Evolutionary conservation across 2,888 invertebrate genomes (phyloP).

Genomic region (Idaea dimidiata): DNA sequence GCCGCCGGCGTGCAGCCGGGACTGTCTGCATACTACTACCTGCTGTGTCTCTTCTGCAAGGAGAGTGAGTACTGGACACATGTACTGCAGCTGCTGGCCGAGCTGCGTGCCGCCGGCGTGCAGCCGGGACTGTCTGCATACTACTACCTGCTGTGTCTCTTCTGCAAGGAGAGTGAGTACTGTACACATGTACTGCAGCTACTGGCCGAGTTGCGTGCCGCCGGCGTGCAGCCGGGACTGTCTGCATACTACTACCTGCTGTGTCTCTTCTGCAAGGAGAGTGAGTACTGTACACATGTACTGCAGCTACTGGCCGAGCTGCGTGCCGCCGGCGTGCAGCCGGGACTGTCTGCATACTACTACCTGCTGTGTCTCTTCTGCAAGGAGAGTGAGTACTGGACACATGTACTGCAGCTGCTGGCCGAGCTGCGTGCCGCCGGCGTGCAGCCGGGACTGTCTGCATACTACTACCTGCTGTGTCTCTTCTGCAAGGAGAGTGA

Average conservation of each 20-base stretch:
- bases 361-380: too few relatives aligned
- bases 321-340: too few relatives aligned
- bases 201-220: constrained; percentile 66
- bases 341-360: too few relatives aligned
- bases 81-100: too few relatives aligned
- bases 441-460: constrained; percentile 83
- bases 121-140: constrained; percentile 89
- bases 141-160: constrained; percentile 85
- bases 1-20: constrained; percentile 77
- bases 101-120: constrained; percentile 68
- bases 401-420: constrained; percentile 61
- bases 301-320: too few relatives aligned
- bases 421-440: constrained; percentile 73
- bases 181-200: constrained; percentile 57
- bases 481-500: constrained; percentile 87
- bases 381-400: too few relatives aligned
- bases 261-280: constrained; percentile 85
- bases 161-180: constrained; percentile 85
- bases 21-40: constrained; percentile 49
- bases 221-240: constrained; percentile 82
- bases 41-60: too few relatives aligned
- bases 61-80: too few relatives aligned
- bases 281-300: constrained; percentile 70
- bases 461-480: constrained; percentile 87
- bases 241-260: constrained; percentile 88